Conservation (phyloP, 1,140 invertebrate species). For the Drosophila varians region DNA sequence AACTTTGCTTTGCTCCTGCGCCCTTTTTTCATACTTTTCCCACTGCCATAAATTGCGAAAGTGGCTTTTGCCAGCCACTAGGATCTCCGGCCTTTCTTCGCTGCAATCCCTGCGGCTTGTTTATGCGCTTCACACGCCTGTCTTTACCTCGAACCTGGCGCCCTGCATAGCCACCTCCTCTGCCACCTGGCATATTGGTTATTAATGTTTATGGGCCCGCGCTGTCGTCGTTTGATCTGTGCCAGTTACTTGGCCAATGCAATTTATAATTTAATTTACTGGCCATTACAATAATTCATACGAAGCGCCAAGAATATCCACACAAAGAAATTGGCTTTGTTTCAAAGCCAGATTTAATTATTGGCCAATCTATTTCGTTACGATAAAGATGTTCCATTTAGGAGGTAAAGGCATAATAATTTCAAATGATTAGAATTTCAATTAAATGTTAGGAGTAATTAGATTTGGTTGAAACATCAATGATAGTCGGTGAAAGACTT, state of each 20-base stretch:
- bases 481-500: not conserved
- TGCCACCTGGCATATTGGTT: constrained; percentile 63
- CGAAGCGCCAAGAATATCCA: not conserved
- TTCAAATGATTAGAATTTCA: not conserved
- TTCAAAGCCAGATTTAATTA: not conserved
- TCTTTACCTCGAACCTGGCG: constrained; percentile 32
- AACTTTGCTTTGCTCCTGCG: constrained; percentile 58
- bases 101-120: constrained; percentile 64
- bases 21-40: constrained; percentile 8
- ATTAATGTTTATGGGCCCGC: constrained; percentile 73
- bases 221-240: constrained; percentile 58
- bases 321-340: not conserved
- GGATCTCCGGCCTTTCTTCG: constrained; percentile 44
- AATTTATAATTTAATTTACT: constrained; percentile 70
- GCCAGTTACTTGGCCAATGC: constrained; percentile 48
- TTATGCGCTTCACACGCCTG: constrained; percentile 78
- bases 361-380: no score
- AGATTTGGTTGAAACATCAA: not conserved
- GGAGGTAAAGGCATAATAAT: not conserved
- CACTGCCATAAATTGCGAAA: constrained; percentile 72
- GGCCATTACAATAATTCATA: constrained; percentile 64
- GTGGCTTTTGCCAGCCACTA: constrained; percentile 59
- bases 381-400: not conserved
- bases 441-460: not conserved
- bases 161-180: not conserved